Percentiles rank a stretch among this genome's conserved stretches.
These are phyloP conservation scores for Ptychodera flava DNA, from an alignment of 35 echinoderm and acorn worm species.

Conservation along the genomic window DNA sequence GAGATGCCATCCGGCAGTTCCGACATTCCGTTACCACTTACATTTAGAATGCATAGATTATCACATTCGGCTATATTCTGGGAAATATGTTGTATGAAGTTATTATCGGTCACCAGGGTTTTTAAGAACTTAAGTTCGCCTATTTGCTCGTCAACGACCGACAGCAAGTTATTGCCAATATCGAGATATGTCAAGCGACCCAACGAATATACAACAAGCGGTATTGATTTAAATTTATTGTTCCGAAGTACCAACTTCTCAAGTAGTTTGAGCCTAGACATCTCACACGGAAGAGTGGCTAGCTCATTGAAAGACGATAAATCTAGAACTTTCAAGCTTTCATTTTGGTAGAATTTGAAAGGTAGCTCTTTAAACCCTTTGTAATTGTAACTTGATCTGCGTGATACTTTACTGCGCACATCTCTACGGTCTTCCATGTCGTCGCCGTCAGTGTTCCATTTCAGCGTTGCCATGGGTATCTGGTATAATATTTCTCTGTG, in stretches of 20 bases:
- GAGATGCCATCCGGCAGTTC: not conserved
- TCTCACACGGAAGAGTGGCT: not conserved
- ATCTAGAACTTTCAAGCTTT: not conserved
- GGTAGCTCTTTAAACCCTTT: too few species aligned
- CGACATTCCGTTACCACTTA: not conserved
- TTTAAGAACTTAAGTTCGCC: not conserved
- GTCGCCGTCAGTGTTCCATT: too few species aligned
- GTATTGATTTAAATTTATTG: not conserved
- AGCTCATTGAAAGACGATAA: not conserved
- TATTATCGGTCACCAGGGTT: not conserved
- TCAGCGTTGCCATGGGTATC: too few species aligned
- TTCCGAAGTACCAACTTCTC: not conserved
- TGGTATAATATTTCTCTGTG: too few species aligned
- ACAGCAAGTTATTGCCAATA: not conserved
- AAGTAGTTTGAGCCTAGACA: not conserved
- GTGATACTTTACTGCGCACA: too few species aligned
- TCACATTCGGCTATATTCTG: not conserved
- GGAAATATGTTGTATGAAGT: not conserved
- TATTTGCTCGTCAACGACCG: not conserved
- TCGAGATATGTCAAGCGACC: not conserved
- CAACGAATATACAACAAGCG: not conserved
- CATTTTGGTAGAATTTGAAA: not conserved
- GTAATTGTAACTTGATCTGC: too few species aligned
- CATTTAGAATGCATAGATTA: not conserved
- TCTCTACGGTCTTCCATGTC: too few species aligned